These are phyloP conservation scores for Therioaphis trifolii DNA, from an alignment of 2,888 invertebrate genomes.

Conservation along the genomic window DNA sequence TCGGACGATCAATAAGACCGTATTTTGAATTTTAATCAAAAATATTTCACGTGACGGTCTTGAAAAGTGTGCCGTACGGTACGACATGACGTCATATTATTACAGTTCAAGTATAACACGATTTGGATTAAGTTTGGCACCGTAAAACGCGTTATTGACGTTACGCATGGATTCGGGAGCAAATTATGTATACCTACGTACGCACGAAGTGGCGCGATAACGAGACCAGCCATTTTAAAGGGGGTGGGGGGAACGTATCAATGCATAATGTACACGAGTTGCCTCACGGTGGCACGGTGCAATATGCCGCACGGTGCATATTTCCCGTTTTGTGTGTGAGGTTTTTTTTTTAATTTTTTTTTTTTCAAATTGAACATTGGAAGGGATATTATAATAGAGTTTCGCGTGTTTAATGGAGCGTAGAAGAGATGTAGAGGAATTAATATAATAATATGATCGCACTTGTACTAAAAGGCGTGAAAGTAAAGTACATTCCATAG, in stretches of 20 bases:
- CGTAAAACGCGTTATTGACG: no score
- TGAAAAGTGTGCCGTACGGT: no score
- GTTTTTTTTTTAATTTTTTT: background rate
- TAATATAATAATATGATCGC: conserved; percentile 22
- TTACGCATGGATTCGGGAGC: background rate
- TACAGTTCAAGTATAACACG: no score
- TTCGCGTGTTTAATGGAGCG: conserved; percentile 29
- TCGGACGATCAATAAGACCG: no score
- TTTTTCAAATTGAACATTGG: background rate
- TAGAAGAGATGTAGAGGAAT: background rate
- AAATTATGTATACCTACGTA: no score
- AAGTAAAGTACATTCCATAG: conserved; percentile 10
- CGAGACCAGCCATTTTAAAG: conserved; percentile 28
- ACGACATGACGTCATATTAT: no score
- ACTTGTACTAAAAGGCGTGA: conserved; percentile 16
- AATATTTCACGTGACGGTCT: no score
- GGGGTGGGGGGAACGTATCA: background rate
- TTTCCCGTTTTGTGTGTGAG: no score
- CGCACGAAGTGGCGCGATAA: no score
- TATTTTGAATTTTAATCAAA: no score
- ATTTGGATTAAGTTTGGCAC: no score
- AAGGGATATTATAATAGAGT: conserved; percentile 32
- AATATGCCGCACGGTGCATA: no score
- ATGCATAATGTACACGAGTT: background rate
- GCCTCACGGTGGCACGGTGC: background rate